These are phyloP conservation scores for Villa cingulata DNA, from an alignment of 2,888 invertebrate species.

Conservation along the genomic window DNA sequence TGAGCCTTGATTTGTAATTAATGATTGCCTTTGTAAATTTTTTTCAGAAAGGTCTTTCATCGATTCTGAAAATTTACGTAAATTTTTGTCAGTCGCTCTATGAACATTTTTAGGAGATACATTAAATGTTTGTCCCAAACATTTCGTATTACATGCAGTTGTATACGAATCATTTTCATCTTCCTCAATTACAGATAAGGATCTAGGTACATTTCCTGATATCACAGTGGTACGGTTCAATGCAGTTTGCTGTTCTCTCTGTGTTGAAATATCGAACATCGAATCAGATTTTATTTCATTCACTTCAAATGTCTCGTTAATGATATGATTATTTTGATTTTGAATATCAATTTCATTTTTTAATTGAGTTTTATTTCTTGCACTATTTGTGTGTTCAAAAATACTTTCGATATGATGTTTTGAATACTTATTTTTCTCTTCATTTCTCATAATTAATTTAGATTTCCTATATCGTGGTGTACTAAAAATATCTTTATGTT, in stretches of 20 bases:
- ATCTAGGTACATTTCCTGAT: constrained; percentile 18
- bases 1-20: constrained; percentile 29
- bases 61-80: constrained; percentile 32
- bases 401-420: no score
- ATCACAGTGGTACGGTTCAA: constrained; percentile 20
- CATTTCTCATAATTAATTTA: no score
- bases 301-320: constrained; percentile 30
- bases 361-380: background rate
- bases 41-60: constrained; percentile 28
- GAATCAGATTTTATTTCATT: constrained; percentile 10
- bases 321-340: constrained; percentile 11
- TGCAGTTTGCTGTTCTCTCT: background rate
- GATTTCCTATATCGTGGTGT: no score
- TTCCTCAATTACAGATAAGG: constrained; percentile 27
- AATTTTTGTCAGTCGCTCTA: constrained; percentile 24
- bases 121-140: constrained; percentile 7
- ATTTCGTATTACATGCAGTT: background rate
- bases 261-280: background rate
- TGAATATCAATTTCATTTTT: constrained; percentile 6
- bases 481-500: no score
- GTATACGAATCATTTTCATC: constrained; percentile 18
- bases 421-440: no score
- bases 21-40: constrained; percentile 15
- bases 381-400: no score
- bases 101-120: background rate